Percentiles rank a stretch among this genome's conserved stretches.
These are phyloP conservation scores for Fragum whitleyi DNA, from an alignment of 2,888 invertebrate genomes.

Conservation along the genomic window DNA sequence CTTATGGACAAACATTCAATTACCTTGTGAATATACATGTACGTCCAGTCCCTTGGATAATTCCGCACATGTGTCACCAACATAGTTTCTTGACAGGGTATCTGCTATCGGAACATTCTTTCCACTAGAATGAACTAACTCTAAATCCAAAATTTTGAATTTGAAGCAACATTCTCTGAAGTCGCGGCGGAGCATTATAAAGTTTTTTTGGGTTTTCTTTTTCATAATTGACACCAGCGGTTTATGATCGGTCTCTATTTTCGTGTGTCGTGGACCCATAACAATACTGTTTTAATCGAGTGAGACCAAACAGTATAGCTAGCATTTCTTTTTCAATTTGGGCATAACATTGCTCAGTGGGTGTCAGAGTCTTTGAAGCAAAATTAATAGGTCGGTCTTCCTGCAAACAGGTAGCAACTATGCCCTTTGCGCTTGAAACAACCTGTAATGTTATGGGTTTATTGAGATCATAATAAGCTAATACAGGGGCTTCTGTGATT, in stretches of 20 bases:
- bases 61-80: neutral
- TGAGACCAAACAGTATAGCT: slow-evolving; percentile 6
- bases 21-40: slow-evolving; percentile 34
- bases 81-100: neutral
- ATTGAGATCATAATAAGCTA: slow-evolving; percentile 29
- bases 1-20: slow-evolving; percentile 14
- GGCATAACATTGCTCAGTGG: slow-evolving; percentile 42
- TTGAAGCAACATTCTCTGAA: slow-evolving; percentile 7
- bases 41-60: slow-evolving; percentile 22
- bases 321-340: slow-evolving; percentile 53
- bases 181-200: neutral
- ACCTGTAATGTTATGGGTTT: slow-evolving; percentile 36
- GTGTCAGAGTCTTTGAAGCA: slow-evolving; percentile 52
- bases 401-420: slow-evolving; percentile 39
- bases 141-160: neutral
- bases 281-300: neutral
- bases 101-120: neutral
- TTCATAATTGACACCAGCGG: slow-evolving; percentile 45
- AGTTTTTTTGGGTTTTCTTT: neutral
- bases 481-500: slow-evolving; percentile 32
- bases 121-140: neutral
- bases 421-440: slow-evolving; percentile 13
- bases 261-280: no score
- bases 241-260: neutral
- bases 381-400: slow-evolving; percentile 46